Evolutionary conservation across 2,888 invertebrate genomes (phyloP).

Genomic region (Oxytorus armatus): DNA sequence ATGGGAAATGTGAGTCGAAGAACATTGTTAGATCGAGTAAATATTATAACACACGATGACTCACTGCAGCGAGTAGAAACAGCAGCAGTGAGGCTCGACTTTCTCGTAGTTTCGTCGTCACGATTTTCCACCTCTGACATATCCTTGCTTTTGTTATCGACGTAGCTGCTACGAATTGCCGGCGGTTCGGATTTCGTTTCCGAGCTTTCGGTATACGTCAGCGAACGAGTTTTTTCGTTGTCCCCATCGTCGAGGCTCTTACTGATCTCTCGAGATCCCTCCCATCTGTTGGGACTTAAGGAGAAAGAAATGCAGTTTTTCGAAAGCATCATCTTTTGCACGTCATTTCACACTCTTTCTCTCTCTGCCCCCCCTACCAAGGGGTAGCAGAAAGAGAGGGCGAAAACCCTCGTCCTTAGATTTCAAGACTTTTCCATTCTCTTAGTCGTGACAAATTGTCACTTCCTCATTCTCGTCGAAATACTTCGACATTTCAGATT

Average conservation of each 20-base stretch:
- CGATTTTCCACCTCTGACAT: conserved; percentile 46
- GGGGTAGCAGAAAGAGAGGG: too few relatives aligned
- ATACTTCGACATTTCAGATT: conserved; percentile 48
- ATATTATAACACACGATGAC: too few relatives aligned
- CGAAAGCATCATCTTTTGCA: neutral
- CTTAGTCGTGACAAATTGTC: neutral
- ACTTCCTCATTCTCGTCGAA: conserved; percentile 23
- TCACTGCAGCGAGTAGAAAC: conserved; percentile 57
- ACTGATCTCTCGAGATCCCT: conserved; percentile 72
- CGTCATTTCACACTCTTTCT: neutral
- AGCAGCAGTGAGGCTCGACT: conserved; percentile 23
- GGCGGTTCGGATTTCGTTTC: conserved; percentile 70
- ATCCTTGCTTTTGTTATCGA: conserved; percentile 69
- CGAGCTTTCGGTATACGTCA: conserved; percentile 43
- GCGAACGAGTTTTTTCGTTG: conserved; percentile 50
- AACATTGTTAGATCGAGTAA: neutral
- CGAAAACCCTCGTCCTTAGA: too few relatives aligned
- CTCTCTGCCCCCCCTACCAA: neutral
- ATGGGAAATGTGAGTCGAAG: neutral
- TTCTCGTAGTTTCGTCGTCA: conserved; percentile 43
- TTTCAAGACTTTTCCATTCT: conserved; percentile 3
- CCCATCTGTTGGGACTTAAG: conserved; percentile 73
- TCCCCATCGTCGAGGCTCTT: conserved; percentile 71
- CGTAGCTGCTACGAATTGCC: conserved; percentile 68
- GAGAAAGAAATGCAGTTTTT: conserved; percentile 39